Conservation (phyloP, 2,113 vertebrate species). For the Chloroceryle aenea region DNA sequence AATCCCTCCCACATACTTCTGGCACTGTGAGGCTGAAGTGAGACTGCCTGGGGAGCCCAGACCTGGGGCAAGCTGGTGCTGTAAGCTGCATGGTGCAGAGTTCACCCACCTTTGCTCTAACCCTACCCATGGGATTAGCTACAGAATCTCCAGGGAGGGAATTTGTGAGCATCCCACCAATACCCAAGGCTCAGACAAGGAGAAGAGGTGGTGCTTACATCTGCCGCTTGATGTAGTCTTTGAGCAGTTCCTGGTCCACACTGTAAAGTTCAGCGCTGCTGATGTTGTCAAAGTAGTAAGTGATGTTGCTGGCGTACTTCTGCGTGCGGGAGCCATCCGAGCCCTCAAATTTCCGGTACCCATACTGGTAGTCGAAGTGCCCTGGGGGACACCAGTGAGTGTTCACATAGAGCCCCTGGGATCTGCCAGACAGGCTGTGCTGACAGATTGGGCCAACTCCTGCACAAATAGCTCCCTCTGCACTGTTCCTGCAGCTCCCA, state of each 20-base stretch:
- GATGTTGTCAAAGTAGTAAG: slow-evolving; percentile 98
- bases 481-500: background rate
- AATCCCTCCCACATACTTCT: background rate
- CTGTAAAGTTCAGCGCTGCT: slow-evolving; percentile 93
- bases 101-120: background rate
- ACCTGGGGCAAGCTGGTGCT: background rate
- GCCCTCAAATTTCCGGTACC: slow-evolving; percentile 89
- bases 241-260: slow-evolving; percentile 93
- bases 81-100: background rate
- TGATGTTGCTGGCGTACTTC: slow-evolving; percentile 91
- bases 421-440: background rate
- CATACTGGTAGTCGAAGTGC: slow-evolving; percentile 93
- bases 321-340: slow-evolving; percentile 86
- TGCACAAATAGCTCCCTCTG: background rate
- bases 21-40: background rate
- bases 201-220: slow-evolving; percentile 83
- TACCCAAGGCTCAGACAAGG: accelerated
- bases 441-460: background rate
- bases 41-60: background rate
- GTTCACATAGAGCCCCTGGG: background rate
- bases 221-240: slow-evolving; percentile 98
- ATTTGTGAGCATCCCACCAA: background rate
- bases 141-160: background rate
- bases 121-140: background rate
- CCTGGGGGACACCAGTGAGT: slow-evolving; percentile 70